A percentile compares a stretch with the other conserved stretches of the same genome.
These are phyloP conservation scores for Allobates femoralis DNA, from an alignment of 2,797 vertebrate species.

Conservation along the genomic window DNA sequence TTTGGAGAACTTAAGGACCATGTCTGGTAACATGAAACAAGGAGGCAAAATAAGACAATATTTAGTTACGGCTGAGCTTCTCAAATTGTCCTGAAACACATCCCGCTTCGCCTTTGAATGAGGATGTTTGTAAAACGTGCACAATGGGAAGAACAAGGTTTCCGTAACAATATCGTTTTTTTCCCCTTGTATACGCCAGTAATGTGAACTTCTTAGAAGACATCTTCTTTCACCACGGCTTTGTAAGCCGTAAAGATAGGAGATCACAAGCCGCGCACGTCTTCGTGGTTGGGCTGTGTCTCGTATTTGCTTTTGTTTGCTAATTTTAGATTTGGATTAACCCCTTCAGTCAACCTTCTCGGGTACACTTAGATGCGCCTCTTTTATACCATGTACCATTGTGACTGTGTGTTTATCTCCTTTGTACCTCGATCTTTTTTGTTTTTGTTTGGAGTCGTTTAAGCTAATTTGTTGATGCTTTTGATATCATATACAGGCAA, in stretches of 20 bases:
- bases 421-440: background rate
- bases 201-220: constrained; percentile 99
- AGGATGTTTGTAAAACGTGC: constrained; percentile 86
- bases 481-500: constrained; percentile 2
- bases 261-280: constrained; percentile 79
- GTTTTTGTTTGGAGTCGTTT: background rate
- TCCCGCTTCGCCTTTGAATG: constrained; percentile 83
- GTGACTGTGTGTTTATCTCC: background rate
- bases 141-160: constrained; percentile 93
- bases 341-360: background rate
- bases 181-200: constrained; percentile 86
- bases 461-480: constrained; percentile 16
- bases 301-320: constrained; percentile 51
- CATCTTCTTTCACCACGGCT: constrained; percentile 95
- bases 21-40: constrained; percentile 94
- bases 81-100: constrained; percentile 86
- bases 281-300: constrained; percentile 71
- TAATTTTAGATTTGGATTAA: constrained; percentile 20
- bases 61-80: constrained; percentile 90
- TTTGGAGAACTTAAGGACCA: constrained; percentile 82
- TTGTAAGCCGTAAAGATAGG: constrained; percentile 80
- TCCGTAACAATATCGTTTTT: constrained; percentile 93
- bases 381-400: background rate
- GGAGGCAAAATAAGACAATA: constrained; percentile 94
- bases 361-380: background rate